These are phyloP conservation scores for Rhynchomys soricoides DNA, from an alignment of 2,113 vertebrate species.

Conservation along the genomic window DNA sequence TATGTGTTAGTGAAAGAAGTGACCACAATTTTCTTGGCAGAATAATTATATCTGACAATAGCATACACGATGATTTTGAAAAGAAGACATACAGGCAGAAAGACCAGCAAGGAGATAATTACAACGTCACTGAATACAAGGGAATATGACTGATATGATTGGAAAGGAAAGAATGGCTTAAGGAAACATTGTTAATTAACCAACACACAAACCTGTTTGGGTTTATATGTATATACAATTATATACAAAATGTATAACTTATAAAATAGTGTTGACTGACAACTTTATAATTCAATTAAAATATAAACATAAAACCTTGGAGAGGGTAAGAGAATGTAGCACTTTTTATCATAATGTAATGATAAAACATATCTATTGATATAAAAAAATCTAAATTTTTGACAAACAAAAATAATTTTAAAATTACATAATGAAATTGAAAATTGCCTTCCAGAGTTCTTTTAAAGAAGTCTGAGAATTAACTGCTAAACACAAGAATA, in stretches of 20 bases:
- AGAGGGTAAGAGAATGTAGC: neutral
- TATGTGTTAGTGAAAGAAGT: neutral
- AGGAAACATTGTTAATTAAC: neutral
- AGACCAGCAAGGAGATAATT: neutral
- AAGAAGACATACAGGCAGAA: neutral
- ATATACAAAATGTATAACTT: neutral
- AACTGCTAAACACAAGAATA: neutral
- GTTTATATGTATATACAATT: neutral
- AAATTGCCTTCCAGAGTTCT: neutral
- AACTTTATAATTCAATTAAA: conserved; percentile 2
- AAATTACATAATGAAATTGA: neutral
- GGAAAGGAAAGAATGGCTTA: neutral
- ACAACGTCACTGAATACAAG: neutral
- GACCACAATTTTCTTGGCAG: neutral
- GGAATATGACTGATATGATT: neutral
- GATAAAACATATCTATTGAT: neutral
- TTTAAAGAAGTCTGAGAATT: neutral
- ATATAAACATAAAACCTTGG: neutral
- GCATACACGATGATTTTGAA: neutral
- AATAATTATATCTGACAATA: neutral
- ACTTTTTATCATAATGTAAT: neutral
- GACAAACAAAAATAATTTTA: neutral
- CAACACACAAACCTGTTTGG: neutral
- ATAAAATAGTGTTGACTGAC: neutral
- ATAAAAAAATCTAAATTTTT: neutral